Evolutionary conservation across 53 echinoderm and acorn worm genomes (phyloP).

Genomic region (Actinopyga echinites): DNA sequence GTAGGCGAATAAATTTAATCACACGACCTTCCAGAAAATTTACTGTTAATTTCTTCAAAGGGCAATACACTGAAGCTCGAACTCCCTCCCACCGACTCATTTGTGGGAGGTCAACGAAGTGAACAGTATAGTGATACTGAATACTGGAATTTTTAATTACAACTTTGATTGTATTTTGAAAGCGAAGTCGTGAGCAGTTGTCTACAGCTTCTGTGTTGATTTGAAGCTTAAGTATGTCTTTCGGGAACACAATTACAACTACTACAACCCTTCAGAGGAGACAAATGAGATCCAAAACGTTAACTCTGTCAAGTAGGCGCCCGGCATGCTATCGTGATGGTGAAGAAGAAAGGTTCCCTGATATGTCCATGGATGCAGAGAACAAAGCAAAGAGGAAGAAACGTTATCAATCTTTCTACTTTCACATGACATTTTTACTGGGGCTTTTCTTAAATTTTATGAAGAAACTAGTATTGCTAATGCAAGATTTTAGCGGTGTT

Average conservation of each 20-base stretch:
- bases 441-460: background rate
- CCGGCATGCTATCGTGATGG: background rate
- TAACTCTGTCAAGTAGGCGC: background rate
- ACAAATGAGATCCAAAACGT: slow-evolving; percentile 1
- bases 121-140: too few species aligned
- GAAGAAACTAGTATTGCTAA: background rate
- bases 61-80: too few species aligned
- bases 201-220: too few species aligned
- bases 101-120: too few species aligned
- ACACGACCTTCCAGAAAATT: too few species aligned
- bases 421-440: background rate
- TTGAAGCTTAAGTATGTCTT: background rate
- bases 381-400: background rate
- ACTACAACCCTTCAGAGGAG: background rate
- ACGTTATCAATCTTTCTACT: background rate
- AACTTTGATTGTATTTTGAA: too few species aligned
- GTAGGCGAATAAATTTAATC: too few species aligned
- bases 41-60: too few species aligned
- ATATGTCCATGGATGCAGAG: too few species aligned
- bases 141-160: too few species aligned
- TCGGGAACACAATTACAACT: background rate
- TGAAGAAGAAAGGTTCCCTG: background rate
- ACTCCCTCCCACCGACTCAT: too few species aligned
- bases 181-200: too few species aligned
- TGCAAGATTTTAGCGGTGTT: background rate